A percentile compares a stretch with the other conserved stretches of the same genome.
These are phyloP conservation scores for Caenorhabditis latens DNA, from an alignment of 1,140 invertebrate genomes.

Conservation along the genomic window DNA sequence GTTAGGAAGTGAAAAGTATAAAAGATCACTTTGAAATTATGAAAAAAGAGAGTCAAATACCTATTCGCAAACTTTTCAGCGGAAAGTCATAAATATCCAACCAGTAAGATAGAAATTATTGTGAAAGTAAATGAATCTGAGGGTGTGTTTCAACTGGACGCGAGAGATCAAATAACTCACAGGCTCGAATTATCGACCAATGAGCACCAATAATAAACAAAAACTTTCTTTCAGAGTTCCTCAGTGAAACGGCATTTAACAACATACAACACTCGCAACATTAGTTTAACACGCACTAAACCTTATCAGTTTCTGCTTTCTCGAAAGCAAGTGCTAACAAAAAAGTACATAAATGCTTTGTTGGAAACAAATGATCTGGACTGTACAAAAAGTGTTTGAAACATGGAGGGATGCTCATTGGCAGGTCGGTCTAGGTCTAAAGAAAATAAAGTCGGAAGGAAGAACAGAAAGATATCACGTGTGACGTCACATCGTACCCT, in stretches of 20 bases:
- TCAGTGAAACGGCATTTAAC: not conserved
- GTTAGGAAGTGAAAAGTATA: not conserved
- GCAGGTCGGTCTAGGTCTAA: too few relatives aligned
- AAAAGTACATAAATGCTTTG: not conserved
- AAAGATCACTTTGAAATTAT: too few relatives aligned
- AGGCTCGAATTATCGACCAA: conserved; percentile 37
- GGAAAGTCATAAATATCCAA: not conserved
- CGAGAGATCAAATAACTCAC: conserved; percentile 6
- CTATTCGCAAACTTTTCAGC: too few relatives aligned
- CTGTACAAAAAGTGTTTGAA: not conserved
- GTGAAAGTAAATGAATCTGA: not conserved
- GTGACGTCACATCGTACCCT: conserved; percentile 18
- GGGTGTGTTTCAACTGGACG: not conserved
- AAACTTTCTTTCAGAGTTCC: not conserved
- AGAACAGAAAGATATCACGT: conserved; percentile 15
- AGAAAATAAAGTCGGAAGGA: too few relatives aligned
- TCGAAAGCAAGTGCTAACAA: not conserved
- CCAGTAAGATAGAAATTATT: not conserved
- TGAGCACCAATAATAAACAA: conserved; percentile 37
- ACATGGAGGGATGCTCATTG: not conserved
- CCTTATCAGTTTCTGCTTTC: conserved; percentile 17
- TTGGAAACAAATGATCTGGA: not conserved
- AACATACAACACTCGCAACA: conserved; percentile 7
- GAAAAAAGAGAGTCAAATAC: too few relatives aligned
- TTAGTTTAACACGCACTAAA: not conserved